Percentiles rank a stretch among this genome's conserved stretches.
These are phyloP conservation scores for Pocillopora verrucosa DNA, from an alignment of 64 coral and sea anemone genomes.

Conservation along the genomic window DNA sequence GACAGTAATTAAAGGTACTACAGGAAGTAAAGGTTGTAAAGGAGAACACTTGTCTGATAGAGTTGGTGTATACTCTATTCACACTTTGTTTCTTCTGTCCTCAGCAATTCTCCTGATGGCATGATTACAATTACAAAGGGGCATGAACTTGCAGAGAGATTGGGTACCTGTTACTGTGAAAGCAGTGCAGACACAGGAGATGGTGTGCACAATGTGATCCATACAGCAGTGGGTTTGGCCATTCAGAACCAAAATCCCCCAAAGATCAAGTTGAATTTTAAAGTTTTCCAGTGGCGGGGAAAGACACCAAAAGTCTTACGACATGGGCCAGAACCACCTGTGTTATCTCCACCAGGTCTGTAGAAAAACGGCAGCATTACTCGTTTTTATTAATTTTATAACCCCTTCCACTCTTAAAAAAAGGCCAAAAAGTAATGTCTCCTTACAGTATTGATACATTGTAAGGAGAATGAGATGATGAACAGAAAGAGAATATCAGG, in stretches of 20 bases:
- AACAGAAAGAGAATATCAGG: too few species aligned
- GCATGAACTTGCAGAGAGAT: constrained; percentile 41
- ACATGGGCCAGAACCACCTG: constrained; percentile 42
- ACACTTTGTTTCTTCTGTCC: background rate
- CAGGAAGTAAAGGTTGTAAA: too few species aligned
- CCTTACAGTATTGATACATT: too few species aligned
- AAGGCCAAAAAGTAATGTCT: background rate
- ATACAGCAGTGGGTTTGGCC: constrained; percentile 47
- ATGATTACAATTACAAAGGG: constrained; percentile 47
- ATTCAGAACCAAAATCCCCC: constrained; percentile 1
- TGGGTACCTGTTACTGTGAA: constrained; percentile 44
- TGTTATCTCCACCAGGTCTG: constrained; percentile 46
- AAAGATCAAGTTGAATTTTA: constrained; percentile 12
- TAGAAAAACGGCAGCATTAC: background rate
- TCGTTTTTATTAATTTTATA: background rate
- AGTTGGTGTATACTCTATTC: too few species aligned
- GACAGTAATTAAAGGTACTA: too few species aligned
- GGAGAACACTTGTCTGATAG: too few species aligned
- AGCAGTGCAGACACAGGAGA: constrained; percentile 45
- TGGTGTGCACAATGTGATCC: constrained; percentile 22
- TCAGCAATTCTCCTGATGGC: constrained; percentile 23
- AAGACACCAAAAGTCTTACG: constrained; percentile 26
- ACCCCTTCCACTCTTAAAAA: background rate
- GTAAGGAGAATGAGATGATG: too few species aligned
- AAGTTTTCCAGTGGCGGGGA: constrained; percentile 36